These are phyloP conservation scores for Clavelina lepadiformis DNA, from an alignment of 23 tunicate species.

Conservation along the genomic window DNA sequence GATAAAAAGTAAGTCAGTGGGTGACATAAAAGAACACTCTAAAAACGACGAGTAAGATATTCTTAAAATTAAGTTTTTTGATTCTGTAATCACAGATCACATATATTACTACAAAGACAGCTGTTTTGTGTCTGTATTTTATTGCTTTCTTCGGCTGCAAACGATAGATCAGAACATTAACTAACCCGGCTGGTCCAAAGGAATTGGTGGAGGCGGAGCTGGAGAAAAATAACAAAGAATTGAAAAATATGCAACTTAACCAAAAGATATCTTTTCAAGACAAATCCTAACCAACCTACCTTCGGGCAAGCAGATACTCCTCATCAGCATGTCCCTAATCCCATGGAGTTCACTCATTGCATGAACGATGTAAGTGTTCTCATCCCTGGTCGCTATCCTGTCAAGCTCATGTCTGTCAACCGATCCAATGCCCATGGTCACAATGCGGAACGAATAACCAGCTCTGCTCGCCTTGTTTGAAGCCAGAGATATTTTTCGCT, in stretches of 20 bases:
- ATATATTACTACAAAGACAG: too few relatives aligned
- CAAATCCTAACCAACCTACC: neutral
- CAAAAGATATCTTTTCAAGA: too few relatives aligned
- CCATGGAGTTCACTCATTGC: neutral
- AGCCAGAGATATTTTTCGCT: neutral
- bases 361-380: conserved; percentile 12
- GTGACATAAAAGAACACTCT: conserved; percentile 42
- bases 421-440: conserved; percentile 29
- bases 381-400: conserved; percentile 3
- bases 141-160: too few relatives aligned
- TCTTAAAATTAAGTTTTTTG: too few relatives aligned
- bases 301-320: conserved; percentile 1
- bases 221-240: too few relatives aligned
- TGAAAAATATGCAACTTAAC: too few relatives aligned
- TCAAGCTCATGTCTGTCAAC: conserved; percentile 13
- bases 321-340: neutral
- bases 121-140: too few relatives aligned
- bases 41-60: too few relatives aligned
- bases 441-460: conserved; percentile 7
- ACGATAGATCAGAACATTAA: too few relatives aligned
- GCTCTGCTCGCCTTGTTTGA: neutral
- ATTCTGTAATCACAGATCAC: too few relatives aligned
- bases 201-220: too few relatives aligned
- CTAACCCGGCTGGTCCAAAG: too few relatives aligned
- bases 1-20: conserved; percentile 43